Evolutionary conservation across 23 tunicate genomes (phyloP).

Genomic region (Styela plicata): DNA sequence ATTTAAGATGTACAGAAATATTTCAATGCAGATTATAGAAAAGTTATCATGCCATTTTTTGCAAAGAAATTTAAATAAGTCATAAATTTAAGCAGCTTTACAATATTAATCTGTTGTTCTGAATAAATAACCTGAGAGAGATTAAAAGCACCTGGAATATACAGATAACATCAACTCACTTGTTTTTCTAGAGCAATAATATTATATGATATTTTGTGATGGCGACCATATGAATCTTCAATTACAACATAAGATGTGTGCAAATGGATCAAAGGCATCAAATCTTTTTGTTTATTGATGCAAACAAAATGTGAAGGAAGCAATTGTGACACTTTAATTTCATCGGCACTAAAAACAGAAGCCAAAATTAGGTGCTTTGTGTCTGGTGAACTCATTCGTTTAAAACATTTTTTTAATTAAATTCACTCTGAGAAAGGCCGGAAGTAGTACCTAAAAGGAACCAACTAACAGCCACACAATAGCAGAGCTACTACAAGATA

Average conservation of each 20-base stretch:
- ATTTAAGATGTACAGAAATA: too few species aligned
- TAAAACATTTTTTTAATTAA: too few species aligned
- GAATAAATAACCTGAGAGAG: too few species aligned
- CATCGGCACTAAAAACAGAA: background rate
- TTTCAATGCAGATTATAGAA: background rate
- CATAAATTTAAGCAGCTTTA: background rate
- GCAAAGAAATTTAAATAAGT: constrained; percentile 19
- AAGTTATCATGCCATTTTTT: constrained; percentile 27
- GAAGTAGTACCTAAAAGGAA: too few species aligned
- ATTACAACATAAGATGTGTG: constrained; percentile 25
- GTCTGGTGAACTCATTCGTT: too few species aligned
- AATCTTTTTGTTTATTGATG: constrained; percentile 33
- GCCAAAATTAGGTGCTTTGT: too few species aligned
- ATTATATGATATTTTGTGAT: constrained; percentile 37
- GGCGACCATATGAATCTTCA: background rate
- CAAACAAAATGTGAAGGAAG: background rate
- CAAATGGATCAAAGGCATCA: constrained; percentile 29
- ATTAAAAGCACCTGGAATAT: too few species aligned
- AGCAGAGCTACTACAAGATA: too few species aligned
- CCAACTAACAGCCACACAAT: too few species aligned
- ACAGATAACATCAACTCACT: too few species aligned
- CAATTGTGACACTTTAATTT: background rate
- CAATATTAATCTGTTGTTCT: background rate
- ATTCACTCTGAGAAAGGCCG: too few species aligned
- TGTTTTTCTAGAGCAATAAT: constrained; percentile 33